Evolutionary conservation across 2,113 vertebrate genomes (phyloP).

Genomic region (Elgaria multicarinata): DNA sequence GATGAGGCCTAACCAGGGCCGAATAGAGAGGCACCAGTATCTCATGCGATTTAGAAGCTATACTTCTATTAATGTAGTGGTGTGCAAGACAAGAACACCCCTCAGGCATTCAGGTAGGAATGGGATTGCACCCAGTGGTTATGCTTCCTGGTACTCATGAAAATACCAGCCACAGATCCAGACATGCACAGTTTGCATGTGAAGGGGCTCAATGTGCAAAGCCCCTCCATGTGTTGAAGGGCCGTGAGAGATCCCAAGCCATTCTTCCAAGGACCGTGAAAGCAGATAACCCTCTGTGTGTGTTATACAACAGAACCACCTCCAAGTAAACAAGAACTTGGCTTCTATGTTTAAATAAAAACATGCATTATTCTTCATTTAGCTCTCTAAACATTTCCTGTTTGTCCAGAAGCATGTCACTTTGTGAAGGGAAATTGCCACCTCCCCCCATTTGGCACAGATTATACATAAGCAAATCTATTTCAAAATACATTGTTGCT

Average conservation of each 20-base stretch:
- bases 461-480: slow-evolving; percentile 62
- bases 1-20: too few species aligned
- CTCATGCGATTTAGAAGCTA: too few species aligned
- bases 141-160: neutral
- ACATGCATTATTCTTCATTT: slow-evolving; percentile 63
- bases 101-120: neutral
- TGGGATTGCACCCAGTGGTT: neutral
- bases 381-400: slow-evolving; percentile 72
- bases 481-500: slow-evolving; percentile 53
- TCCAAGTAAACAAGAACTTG: slow-evolving; percentile 65
- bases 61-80: too few species aligned
- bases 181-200: neutral
- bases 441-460: slow-evolving; percentile 58
- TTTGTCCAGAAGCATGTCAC: slow-evolving; percentile 66
- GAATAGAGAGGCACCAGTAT: too few species aligned
- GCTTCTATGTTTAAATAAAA: slow-evolving; percentile 53
- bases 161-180: neutral
- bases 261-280: neutral
- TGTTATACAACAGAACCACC: slow-evolving; percentile 50
- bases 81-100: neutral
- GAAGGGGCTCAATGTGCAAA: neutral
- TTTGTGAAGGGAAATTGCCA: slow-evolving; percentile 62
- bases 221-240: neutral
- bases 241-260: neutral
- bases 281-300: neutral